These are phyloP conservation scores for Abrostola tripartita DNA, from an alignment of 2,888 invertebrate genomes.

Conservation along the genomic window DNA sequence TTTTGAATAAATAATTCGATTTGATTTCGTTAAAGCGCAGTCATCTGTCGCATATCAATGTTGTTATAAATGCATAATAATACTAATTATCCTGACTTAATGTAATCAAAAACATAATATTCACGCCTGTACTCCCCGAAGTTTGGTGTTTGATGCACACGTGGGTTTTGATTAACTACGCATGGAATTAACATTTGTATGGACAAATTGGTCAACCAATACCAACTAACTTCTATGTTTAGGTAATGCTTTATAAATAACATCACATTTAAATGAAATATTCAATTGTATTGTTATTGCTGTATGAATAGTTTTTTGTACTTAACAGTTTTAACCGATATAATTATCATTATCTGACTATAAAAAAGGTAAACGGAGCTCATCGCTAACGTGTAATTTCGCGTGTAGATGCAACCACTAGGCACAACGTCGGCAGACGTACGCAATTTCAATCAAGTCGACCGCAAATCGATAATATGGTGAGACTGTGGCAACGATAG, in stretches of 20 bases:
- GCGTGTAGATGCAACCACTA: slow-evolving; percentile 20
- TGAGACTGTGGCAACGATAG: slow-evolving; percentile 27
- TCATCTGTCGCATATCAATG: slow-evolving; percentile 29
- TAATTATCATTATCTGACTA: too few relatives aligned
- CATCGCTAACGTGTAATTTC: slow-evolving; percentile 20
- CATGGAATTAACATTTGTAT: too few relatives aligned
- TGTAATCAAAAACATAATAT: not conserved
- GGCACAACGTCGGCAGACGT: slow-evolving; percentile 35
- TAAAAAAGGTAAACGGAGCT: slow-evolving; percentile 3
- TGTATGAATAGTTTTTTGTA: too few relatives aligned
- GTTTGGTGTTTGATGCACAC: too few relatives aligned
- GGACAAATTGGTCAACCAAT: too few relatives aligned
- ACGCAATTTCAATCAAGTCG: slow-evolving; percentile 54
- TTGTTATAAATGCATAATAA: not conserved
- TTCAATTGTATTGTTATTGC: too few relatives aligned
- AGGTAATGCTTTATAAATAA: too few relatives aligned
- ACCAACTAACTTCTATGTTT: too few relatives aligned
- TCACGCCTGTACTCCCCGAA: too few relatives aligned
- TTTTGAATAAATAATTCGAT: slow-evolving; percentile 42
- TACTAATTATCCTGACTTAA: not conserved
- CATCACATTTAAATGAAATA: too few relatives aligned
- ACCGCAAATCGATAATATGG: slow-evolving; percentile 54
- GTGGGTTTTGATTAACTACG: too few relatives aligned
- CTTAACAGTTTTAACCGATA: too few relatives aligned
- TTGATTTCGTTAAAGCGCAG: slow-evolving; percentile 41